Evolutionary conservation across 1,140 invertebrate genomes (phyloP).

Genomic region (Drosophila takahashii): DNA sequence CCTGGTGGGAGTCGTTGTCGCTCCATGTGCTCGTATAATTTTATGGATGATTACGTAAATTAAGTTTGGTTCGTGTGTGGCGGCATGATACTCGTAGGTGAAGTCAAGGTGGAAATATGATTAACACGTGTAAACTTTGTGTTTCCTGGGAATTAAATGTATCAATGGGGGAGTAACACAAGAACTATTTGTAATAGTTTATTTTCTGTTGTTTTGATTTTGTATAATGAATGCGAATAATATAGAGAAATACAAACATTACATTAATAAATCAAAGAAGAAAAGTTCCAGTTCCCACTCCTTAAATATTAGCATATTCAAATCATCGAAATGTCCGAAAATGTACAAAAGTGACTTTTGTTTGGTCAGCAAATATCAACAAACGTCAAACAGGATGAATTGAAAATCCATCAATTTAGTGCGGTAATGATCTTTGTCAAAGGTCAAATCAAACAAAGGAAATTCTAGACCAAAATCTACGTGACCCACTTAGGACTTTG

Average conservation of each 20-base stretch:
- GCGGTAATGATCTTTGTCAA: slow-evolving; percentile 51
- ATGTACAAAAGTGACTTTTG: slow-evolving; percentile 26
- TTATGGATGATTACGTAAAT: slow-evolving; percentile 62
- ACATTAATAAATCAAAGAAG: not conserved
- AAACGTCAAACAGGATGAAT: slow-evolving; percentile 21
- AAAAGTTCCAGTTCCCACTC: not conserved
- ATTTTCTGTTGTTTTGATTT: not conserved
- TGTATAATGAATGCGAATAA: not conserved
- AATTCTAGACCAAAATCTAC: slow-evolving; percentile 42
- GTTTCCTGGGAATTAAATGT: not conserved
- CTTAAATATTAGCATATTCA: slow-evolving; percentile 13
- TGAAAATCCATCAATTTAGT: slow-evolving; percentile 53
- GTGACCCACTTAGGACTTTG: slow-evolving; percentile 49
- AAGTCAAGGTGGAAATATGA: slow-evolving; percentile 19
- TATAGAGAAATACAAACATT: too few species aligned
- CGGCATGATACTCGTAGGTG: slow-evolving; percentile 19
- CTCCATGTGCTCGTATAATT: slow-evolving; percentile 32
- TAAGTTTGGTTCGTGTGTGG: slow-evolving; percentile 48
- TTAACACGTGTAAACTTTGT: slow-evolving; percentile 26
- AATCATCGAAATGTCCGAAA: slow-evolving; percentile 8
- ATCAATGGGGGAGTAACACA: not conserved
- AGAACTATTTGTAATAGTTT: not conserved
- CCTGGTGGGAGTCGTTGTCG: slow-evolving; percentile 31
- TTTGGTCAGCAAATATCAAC: slow-evolving; percentile 33
- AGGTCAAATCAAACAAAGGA: slow-evolving; percentile 51